Conservation (phyloP, 2,113 vertebrate species). For the Tor tambroides region DNA sequence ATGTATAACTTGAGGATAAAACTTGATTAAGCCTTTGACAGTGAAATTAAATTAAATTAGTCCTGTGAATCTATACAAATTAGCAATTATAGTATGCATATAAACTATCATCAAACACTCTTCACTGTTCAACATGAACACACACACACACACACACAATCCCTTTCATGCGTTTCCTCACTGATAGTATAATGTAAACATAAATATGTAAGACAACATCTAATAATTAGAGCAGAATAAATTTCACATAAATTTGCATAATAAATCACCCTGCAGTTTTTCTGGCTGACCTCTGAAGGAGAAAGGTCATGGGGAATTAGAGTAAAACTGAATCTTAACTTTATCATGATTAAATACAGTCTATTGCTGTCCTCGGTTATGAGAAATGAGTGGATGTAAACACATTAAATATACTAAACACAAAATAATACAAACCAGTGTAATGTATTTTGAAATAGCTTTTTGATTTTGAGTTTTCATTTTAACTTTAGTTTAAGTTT, state of each 20-base stretch:
- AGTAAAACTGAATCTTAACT: neutral
- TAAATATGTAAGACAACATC: neutral
- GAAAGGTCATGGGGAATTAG: neutral
- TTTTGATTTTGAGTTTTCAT: neutral
- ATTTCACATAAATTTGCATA: slow-evolving; percentile 4
- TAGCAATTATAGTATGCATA: neutral
- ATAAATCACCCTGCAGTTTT: neutral
- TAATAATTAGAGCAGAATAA: neutral
- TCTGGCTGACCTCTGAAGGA: neutral
- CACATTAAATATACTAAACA: neutral
- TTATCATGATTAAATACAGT: too few relatives aligned
- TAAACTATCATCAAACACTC: neutral
- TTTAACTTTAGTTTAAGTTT: neutral
- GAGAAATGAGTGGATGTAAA: neutral
- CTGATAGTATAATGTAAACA: neutral
- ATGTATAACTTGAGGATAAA: slow-evolving; percentile 66
- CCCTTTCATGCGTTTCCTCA: neutral
- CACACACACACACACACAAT: neutral
- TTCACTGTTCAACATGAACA: neutral
- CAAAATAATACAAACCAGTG: neutral
- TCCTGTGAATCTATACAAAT: neutral
- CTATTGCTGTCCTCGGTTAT: neutral
- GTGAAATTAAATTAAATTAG: slow-evolving; percentile 55
- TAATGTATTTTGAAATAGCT: neutral
- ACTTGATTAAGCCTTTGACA: slow-evolving; percentile 48